Evolutionary conservation across 2,888 invertebrate species (phyloP).

Genomic region (Metopia argyrocephala): DNA sequence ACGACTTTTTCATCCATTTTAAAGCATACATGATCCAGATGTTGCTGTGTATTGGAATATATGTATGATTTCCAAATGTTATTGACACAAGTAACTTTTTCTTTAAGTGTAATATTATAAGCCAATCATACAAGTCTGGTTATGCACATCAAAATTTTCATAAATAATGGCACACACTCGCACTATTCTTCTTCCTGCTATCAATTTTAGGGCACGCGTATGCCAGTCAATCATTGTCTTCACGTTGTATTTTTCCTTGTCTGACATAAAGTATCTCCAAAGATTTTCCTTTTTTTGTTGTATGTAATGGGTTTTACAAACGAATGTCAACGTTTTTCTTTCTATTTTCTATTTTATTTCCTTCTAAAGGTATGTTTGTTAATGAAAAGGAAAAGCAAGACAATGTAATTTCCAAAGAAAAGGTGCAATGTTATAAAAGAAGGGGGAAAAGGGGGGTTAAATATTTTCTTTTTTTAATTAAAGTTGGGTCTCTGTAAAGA

Average conservation of each 20-base stretch:
- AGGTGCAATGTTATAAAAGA: not conserved
- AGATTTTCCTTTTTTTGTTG: not conserved
- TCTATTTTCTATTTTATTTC: not conserved
- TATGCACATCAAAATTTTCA: not conserved
- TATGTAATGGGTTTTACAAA: not conserved
- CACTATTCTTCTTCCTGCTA: conserved; percentile 21
- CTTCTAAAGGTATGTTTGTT: too few relatives aligned
- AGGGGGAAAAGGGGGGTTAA: not conserved
- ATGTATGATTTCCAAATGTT: too few relatives aligned
- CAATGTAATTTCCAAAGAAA: not conserved
- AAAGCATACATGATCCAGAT: too few relatives aligned
- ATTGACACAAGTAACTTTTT: too few relatives aligned
- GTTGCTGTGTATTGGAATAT: too few relatives aligned
- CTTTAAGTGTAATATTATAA: too few relatives aligned
- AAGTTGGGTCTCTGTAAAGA: not conserved
- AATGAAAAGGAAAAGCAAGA: too few relatives aligned
- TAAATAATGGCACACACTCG: conserved; percentile 1
- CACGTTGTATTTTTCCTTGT: not conserved
- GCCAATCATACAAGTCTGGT: too few relatives aligned
- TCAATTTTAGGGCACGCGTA: conserved; percentile 31
- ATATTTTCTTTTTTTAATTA: conserved; percentile 13
- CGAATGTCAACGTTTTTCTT: not conserved
- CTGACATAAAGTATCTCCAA: not conserved
- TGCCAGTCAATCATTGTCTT: conserved; percentile 4
- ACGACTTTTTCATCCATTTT: too few relatives aligned